Evolutionary conservation across 2,113 vertebrate species (phyloP), one percentile per base, ranked within the genome.

Genomic region (Verasper variegatus): DNA sequence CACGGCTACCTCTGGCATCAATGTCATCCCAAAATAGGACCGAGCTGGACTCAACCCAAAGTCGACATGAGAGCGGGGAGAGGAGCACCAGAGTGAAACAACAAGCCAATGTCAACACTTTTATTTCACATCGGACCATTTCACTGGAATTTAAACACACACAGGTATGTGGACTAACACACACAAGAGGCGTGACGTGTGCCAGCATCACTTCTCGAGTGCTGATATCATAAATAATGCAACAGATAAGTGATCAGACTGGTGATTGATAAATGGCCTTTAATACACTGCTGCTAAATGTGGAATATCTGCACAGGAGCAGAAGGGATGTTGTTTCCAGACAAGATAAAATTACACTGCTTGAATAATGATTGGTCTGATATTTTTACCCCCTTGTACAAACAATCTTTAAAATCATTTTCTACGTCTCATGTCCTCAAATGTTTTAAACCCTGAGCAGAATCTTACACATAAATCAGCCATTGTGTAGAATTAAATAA

Each of bases 21-120:
- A 86, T 91, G 51, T 81, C 74, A 17, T 68, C 85, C 80, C 73
- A 86, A 90, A 92, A 91, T 91, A 91, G 80, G 63, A 23, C 52
- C 15, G 15, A 67, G 73, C 15, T 86, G 83, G 70, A 76, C 71
- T 55, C 24, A 86, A 24, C 26, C 75, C 76, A 84, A 55, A 79
- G 84, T 64, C 3, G 69, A 78, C 66, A 82, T 81, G 67, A 55
- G 73, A 57, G 60, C 56, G 24, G 52, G 31, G 52, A 60, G 54
- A 73, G 20, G 35, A 79, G 47, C 17, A 2, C 15, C 12, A 24
- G 54, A 73, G 37, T 27, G 52, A 74, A 75, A 54, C 12, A 65
- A 59, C 66, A 76, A 63, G 66, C 65, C 77, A 42, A 83, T 26
- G 47, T 60, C 65, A 52, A 18, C 11, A 18, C n/a, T 45, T 67